phyloP scores from a whole-genome alignment of 2,797 vertebrate genomes.

The Onychomys torridus region DNA sequence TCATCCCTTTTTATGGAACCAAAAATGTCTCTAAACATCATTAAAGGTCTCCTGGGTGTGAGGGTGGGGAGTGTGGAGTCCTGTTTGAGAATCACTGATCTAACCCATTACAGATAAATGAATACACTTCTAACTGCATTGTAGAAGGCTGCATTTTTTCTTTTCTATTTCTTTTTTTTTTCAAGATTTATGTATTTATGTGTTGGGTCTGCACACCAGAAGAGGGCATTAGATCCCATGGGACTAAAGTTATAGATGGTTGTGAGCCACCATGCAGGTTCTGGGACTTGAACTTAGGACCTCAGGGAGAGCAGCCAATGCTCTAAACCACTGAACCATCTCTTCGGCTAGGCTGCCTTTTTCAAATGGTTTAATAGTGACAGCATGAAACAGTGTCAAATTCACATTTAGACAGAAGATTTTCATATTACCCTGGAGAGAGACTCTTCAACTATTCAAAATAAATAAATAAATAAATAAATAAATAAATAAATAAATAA shows the following conservation, averaged over 20 bases:
- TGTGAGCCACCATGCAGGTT: background rate
- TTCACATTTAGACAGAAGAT: background rate
- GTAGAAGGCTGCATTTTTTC: slow-evolving; percentile 1
- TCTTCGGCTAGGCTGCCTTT: background rate
- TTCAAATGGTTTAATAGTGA: background rate
- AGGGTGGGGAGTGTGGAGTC: background rate
- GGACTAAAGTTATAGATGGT: background rate
- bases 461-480: background rate
- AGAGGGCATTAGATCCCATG: background rate
- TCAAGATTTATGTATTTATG: background rate
- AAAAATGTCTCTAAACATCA: background rate
- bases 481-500: background rate
- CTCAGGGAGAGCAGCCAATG: background rate
- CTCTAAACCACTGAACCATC: background rate
- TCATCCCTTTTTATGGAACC: background rate
- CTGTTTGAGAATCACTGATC: background rate
- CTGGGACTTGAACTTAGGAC: background rate
- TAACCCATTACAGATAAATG: background rate
- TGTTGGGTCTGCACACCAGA: background rate
- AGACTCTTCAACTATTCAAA: background rate
- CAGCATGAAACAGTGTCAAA: background rate
- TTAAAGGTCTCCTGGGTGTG: background rate
- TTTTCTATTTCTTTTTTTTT: background rate
- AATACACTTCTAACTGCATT: background rate
- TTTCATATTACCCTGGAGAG: background rate